A percentile compares a stretch with the other conserved stretches of the same genome.
These are phyloP conservation scores for Phaedon cochleariae DNA, from an alignment of 2,888 invertebrate species.

Conservation along the genomic window DNA sequence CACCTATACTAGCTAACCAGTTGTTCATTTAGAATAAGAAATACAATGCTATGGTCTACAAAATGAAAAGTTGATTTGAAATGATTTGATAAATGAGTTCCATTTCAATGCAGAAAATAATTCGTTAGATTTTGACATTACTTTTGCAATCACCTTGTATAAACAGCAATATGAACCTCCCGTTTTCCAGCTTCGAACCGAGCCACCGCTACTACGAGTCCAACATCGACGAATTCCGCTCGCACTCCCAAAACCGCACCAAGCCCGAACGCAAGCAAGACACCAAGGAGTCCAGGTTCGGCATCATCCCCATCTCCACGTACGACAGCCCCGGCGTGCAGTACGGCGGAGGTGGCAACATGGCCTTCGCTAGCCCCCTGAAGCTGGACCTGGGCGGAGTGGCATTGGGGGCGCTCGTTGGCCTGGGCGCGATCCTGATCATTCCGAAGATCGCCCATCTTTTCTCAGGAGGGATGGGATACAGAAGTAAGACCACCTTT, in stretches of 20 bases:
- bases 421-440: conserved; percentile 81
- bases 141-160: no score
- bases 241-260: conserved; percentile 33
- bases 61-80: no score
- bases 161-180: no score
- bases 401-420: conserved; percentile 80
- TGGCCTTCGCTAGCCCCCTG: conserved; percentile 64
- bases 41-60: no score
- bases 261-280: conserved; percentile 45
- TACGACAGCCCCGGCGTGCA: conserved; percentile 64
- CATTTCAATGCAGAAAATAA: no score
- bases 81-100: no score
- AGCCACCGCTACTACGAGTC: conserved; percentile 60
- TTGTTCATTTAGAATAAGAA: no score
- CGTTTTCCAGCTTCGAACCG: conserved; percentile 61
- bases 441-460: conserved; percentile 81
- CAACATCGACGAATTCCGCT: conserved; percentile 40
- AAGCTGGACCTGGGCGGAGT: conserved; percentile 86
- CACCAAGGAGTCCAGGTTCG: conserved; percentile 61
- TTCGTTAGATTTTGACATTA: no score
- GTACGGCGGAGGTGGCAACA: conserved; percentile 59
- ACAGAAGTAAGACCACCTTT: conserved; percentile 67
- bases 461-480: conserved; percentile 73
- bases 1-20: no score
- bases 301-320: conserved; percentile 53